phyloP scores from a whole-genome alignment of 2,888 invertebrate genomes.

The Zaprionus bogoriensis region DNA sequence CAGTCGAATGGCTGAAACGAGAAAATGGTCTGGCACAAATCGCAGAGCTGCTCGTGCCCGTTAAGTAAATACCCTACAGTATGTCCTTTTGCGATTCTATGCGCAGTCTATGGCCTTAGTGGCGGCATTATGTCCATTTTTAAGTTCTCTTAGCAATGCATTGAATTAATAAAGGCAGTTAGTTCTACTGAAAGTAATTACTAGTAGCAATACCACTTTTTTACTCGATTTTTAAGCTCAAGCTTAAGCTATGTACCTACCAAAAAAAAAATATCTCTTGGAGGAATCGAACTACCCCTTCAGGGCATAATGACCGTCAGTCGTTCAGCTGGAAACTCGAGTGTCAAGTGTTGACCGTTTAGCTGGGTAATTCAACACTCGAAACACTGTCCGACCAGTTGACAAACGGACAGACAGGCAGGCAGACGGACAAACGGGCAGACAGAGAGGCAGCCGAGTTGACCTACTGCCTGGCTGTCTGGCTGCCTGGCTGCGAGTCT shows the following conservation, averaged over 20 bases:
- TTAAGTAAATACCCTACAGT: neutral
- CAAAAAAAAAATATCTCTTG: too few species aligned
- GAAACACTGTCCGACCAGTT: slow-evolving; percentile 18
- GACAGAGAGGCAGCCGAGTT: too few species aligned
- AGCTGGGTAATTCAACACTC: slow-evolving; percentile 53
- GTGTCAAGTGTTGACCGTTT: slow-evolving; percentile 45
- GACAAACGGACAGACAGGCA: neutral
- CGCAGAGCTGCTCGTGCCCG: neutral
- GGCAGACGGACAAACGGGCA: neutral
- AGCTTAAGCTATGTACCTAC: too few species aligned
- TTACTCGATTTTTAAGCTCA: too few species aligned
- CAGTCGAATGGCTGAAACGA: neutral
- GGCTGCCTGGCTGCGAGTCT: slow-evolving; percentile 1
- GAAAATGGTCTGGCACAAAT: neutral
- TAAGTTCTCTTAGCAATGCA: too few species aligned
- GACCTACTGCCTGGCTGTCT: neutral
- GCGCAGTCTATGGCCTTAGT: too few species aligned
- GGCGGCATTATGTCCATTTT: too few species aligned
- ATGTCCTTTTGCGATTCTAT: too few species aligned
- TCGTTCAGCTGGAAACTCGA: slow-evolving; percentile 30
- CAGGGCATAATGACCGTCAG: slow-evolving; percentile 3
- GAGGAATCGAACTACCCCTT: neutral
- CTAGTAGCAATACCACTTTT: too few species aligned
- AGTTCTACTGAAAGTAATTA: too few species aligned
- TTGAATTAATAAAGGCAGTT: too few species aligned